phyloP scores from a whole-genome alignment of 2,797 vertebrate species.

The Aplochiton taeniatus region DNA sequence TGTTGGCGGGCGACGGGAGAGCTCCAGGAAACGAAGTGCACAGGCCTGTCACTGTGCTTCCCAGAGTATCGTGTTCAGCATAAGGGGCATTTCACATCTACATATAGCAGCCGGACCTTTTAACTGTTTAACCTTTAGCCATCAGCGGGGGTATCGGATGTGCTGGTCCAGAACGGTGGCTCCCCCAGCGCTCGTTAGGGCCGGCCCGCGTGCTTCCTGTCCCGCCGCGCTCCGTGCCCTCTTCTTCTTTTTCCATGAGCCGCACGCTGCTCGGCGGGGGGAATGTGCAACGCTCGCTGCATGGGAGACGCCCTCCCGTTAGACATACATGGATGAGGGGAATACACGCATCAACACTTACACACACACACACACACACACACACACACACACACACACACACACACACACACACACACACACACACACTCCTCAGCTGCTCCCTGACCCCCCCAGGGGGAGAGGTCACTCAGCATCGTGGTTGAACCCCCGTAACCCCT shows the following conservation, averaged over 20 bases:
- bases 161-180: conserved; percentile 58
- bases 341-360: conserved; percentile 17
- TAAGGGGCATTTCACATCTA: conserved; percentile 54
- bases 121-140: conserved; percentile 75
- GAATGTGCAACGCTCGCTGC: conserved; percentile 59
- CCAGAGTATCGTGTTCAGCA: conserved; percentile 72
- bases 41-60: conserved; percentile 68
- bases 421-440: conserved; percentile 61
- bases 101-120: conserved; percentile 74
- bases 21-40: conserved; percentile 49
- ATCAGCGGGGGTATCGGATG: conserved; percentile 72
- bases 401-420: conserved; percentile 20
- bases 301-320: not conserved
- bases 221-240: conserved; percentile 48
- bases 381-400: conserved; percentile 10
- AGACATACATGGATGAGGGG: not conserved
- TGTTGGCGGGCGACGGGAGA: too few relatives aligned
- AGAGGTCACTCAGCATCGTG: conserved; percentile 66
- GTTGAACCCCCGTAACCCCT: conserved; percentile 35
- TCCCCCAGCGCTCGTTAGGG: conserved; percentile 72
- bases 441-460: conserved; percentile 47
- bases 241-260: conserved; percentile 57
- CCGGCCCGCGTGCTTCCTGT: conserved; percentile 59
- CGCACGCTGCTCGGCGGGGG: conserved; percentile 49
- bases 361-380: conserved; percentile 7